These are phyloP conservation scores for Paraescarpia echinospica DNA, from an alignment of 1,140 invertebrate genomes.

Conservation along the genomic window DNA sequence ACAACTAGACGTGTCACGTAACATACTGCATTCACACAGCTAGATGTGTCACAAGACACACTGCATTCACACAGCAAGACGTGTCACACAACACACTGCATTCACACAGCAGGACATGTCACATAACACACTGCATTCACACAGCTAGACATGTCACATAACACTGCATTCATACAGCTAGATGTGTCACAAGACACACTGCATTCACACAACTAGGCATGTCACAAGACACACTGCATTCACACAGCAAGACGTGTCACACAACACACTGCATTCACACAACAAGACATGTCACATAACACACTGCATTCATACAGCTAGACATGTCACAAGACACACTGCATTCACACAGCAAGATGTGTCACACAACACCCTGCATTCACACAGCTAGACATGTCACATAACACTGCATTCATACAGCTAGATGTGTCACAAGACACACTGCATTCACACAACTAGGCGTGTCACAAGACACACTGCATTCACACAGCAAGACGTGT, in stretches of 20 bases:
- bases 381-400: slow-evolving; percentile 10
- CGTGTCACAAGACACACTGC: slow-evolving; percentile 6
- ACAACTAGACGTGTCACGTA: neutral
- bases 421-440: neutral
- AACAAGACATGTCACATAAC: neutral
- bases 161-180: neutral
- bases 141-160: neutral
- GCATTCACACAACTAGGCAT: neutral
- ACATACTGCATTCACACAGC: neutral
- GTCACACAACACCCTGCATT: neutral
- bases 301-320: neutral
- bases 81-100: slow-evolving; percentile 2
- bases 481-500: neutral
- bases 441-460: neutral
- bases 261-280: neutral
- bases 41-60: neutral
- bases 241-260: slow-evolving; percentile 7
- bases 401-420: neutral
- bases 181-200: neutral
- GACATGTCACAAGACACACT: slow-evolving; percentile 5
- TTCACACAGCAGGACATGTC: neutral
- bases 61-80: neutral
- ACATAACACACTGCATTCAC: neutral
- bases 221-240: slow-evolving; percentile 4
- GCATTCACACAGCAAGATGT: neutral